Conservation (phyloP, 92 coral and sea anemone genomes). For the Porites divaricata region DNA sequence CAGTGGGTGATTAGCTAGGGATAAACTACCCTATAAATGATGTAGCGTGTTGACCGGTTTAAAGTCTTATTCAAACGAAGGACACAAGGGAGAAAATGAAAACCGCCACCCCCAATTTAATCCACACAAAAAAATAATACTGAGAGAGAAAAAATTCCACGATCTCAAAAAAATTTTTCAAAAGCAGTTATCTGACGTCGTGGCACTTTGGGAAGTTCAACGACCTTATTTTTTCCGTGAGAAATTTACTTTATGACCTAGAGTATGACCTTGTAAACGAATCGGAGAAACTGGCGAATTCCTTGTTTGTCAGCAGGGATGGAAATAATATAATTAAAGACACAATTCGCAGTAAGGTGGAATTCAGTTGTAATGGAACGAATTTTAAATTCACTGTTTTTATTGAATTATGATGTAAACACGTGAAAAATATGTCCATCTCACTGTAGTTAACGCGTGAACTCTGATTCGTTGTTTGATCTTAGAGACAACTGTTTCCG, state of each 20-base stretch:
- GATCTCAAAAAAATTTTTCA: not conserved
- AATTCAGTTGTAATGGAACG: too few relatives aligned
- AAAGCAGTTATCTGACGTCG: not conserved
- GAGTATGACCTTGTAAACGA: not conserved
- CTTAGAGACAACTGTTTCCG: conserved; percentile 28
- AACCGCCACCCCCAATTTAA: too few relatives aligned
- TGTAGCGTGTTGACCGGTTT: not conserved
- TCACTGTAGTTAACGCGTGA: not conserved
- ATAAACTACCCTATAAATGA: not conserved
- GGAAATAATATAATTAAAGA: too few relatives aligned
- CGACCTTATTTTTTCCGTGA: not conserved
- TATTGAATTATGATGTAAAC: too few relatives aligned
- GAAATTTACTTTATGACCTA: not conserved
- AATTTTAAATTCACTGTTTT: too few relatives aligned
- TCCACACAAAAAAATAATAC: too few relatives aligned
- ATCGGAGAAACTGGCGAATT: not conserved
- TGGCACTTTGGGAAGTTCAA: not conserved
- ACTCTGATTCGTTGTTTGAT: not conserved
- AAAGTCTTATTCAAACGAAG: too few relatives aligned
- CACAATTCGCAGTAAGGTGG: too few relatives aligned
- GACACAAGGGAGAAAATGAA: too few relatives aligned
- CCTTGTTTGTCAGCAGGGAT: too few relatives aligned
- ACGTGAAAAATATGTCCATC: not conserved
- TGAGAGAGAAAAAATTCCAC: too few relatives aligned
- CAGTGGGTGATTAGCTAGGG: not conserved